Evolutionary conservation across 2,888 invertebrate genomes (phyloP).

Genomic region (Melinopterus prodromus): DNA sequence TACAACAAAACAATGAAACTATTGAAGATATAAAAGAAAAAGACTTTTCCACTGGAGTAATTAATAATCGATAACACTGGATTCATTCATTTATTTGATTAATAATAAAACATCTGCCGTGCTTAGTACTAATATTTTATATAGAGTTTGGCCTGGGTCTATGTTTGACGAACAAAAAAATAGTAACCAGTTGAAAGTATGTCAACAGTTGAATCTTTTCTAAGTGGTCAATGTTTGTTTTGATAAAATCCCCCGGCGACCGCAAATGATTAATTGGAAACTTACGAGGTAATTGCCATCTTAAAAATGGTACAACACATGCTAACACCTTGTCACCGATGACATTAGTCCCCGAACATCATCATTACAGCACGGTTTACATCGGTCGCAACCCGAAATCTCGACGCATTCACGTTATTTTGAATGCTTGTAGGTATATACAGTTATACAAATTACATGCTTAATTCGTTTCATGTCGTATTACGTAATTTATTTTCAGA

Average conservation of each 20-base stretch:
- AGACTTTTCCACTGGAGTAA: no score
- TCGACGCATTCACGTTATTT: background rate
- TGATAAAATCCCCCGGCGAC: background rate
- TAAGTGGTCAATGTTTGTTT: background rate
- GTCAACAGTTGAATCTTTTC: background rate
- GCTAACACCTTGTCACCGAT: background rate
- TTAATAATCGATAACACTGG: no score
- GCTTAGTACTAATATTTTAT: no score
- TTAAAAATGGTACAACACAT: background rate
- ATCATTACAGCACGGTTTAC: background rate
- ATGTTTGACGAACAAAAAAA: no score
- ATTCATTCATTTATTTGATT: no score
- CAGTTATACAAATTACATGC: background rate
- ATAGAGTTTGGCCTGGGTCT: no score
- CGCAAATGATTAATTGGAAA: background rate
- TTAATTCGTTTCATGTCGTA: background rate
- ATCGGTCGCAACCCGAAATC: background rate
- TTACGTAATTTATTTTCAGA: background rate
- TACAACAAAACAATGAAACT: no score
- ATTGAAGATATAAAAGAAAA: no score
- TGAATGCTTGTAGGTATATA: background rate
- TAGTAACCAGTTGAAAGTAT: background rate
- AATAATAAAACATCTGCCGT: no score
- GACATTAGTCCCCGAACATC: background rate
- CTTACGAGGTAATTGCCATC: background rate